These are phyloP conservation scores for Conops quadrifasciatus DNA, from an alignment of 2,888 invertebrate genomes.

Conservation along the genomic window DNA sequence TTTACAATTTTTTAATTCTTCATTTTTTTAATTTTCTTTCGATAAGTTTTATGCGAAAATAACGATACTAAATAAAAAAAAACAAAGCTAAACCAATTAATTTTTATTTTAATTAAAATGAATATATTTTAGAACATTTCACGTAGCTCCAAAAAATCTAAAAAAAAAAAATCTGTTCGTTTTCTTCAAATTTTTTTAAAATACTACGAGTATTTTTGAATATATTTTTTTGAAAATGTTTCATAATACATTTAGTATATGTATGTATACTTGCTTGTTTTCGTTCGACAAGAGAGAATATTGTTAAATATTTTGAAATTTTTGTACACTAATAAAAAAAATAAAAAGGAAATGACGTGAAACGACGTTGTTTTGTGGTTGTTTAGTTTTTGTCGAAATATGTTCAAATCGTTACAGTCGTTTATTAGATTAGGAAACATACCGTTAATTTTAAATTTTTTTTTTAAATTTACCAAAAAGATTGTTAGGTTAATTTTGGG, in stretches of 20 bases:
- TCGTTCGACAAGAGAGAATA: too few relatives aligned
- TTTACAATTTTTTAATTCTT: constrained; percentile 32
- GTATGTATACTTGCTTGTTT: too few relatives aligned
- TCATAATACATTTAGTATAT: too few relatives aligned
- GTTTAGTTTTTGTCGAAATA: constrained; percentile 41
- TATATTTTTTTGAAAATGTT: constrained; percentile 9
- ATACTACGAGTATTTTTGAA: not conserved
- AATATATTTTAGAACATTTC: constrained; percentile 1
- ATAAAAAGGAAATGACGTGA: too few relatives aligned
- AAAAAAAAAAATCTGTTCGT: not conserved
- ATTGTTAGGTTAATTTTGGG: constrained; percentile 48
- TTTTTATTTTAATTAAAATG: not conserved
- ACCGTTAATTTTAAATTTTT: constrained; percentile 51
- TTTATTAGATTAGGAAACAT: constrained; percentile 60
- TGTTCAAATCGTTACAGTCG: constrained; percentile 34
- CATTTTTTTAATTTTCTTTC: constrained; percentile 4
- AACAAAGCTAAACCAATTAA: too few relatives aligned
- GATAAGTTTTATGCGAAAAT: too few relatives aligned
- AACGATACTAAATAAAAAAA: not conserved
- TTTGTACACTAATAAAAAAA: too few relatives aligned
- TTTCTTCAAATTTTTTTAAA: not conserved
- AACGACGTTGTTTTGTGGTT: constrained; percentile 40
- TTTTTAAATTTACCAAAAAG: constrained; percentile 44
- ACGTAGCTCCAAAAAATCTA: not conserved
- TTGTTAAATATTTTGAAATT: not conserved